Conservation (phyloP, 2,113 vertebrate genomes). For the Gambusia holbrooki region DNA sequence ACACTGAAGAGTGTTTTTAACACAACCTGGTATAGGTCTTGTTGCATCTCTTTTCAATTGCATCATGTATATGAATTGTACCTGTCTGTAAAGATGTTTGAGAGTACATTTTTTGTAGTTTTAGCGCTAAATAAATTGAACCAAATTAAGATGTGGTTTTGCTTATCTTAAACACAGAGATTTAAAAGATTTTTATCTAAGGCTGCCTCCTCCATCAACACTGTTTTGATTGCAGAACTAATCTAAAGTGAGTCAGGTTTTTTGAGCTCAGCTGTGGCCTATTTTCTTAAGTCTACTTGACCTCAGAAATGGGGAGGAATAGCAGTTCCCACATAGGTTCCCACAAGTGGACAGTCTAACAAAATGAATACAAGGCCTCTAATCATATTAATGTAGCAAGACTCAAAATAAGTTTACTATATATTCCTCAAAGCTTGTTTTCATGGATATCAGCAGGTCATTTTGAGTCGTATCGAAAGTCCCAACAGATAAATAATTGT, state of each 20-base stretch:
- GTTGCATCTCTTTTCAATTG: not conserved
- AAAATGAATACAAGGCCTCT: slow-evolving; percentile 33
- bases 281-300: slow-evolving; percentile 54
- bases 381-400: slow-evolving; percentile 29
- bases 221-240: not conserved
- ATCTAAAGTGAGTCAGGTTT: not conserved
- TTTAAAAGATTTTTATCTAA: not conserved
- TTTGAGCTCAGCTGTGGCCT: slow-evolving; percentile 28
- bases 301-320: slow-evolving; percentile 34
- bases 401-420: not conserved
- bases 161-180: no score
- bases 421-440: slow-evolving; percentile 35
- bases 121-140: no score
- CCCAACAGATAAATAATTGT: slow-evolving; percentile 21
- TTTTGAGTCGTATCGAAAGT: slow-evolving; percentile 27
- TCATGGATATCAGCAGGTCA: slow-evolving; percentile 42
- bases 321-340: slow-evolving; percentile 1
- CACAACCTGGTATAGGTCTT: not conserved
- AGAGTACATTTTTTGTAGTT: not conserved
- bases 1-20: no score
- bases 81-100: not conserved
- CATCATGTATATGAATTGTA: not conserved
- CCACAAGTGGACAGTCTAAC: slow-evolving; percentile 23
- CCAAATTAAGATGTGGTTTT: no score
- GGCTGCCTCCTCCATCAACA: not conserved